Conservation (phyloP, 2,888 invertebrate genomes). For the Clostera curtula region DNA sequence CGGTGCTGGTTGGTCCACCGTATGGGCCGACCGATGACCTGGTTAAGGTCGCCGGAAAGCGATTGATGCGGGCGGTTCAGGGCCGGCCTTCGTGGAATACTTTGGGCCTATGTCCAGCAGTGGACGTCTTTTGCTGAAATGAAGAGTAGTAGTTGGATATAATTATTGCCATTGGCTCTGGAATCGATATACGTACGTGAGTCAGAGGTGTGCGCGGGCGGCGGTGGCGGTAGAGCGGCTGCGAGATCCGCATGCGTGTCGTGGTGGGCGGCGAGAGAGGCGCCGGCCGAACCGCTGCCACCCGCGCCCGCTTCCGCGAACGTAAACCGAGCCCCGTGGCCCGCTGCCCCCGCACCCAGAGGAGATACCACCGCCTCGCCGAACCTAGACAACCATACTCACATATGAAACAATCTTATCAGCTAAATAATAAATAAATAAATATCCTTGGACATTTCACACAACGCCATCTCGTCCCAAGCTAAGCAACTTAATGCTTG, state of each 20-base stretch:
- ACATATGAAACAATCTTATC: neutral
- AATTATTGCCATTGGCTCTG: too few relatives aligned
- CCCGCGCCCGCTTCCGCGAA: constrained; percentile 78
- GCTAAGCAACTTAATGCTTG: too few relatives aligned
- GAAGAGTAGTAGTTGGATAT: too few relatives aligned
- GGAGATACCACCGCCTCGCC: constrained; percentile 95
- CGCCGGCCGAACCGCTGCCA: constrained; percentile 72
- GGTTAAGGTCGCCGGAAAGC: too few relatives aligned
- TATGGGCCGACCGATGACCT: too few relatives aligned
- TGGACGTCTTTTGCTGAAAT: too few relatives aligned
- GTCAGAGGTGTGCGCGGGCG: constrained; percentile 18
- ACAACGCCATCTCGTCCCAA: too few relatives aligned
- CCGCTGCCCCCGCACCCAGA: constrained; percentile 79
- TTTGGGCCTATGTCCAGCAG: too few relatives aligned
- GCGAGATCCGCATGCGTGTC: constrained; percentile 84
- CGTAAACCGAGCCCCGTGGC: constrained; percentile 66
- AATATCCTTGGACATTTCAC: too few relatives aligned
- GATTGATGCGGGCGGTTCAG: too few relatives aligned
- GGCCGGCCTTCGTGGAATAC: too few relatives aligned
- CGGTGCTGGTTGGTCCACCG: too few relatives aligned
- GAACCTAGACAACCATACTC: constrained; percentile 62
- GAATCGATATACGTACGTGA: constrained; percentile 18
- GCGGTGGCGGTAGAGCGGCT: constrained; percentile 51
- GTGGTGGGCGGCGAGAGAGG: constrained; percentile 83
- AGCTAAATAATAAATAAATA: neutral